These are phyloP conservation scores for Eristalis arbustorum DNA, from an alignment of 2,888 invertebrate genomes.

Conservation along the genomic window DNA sequence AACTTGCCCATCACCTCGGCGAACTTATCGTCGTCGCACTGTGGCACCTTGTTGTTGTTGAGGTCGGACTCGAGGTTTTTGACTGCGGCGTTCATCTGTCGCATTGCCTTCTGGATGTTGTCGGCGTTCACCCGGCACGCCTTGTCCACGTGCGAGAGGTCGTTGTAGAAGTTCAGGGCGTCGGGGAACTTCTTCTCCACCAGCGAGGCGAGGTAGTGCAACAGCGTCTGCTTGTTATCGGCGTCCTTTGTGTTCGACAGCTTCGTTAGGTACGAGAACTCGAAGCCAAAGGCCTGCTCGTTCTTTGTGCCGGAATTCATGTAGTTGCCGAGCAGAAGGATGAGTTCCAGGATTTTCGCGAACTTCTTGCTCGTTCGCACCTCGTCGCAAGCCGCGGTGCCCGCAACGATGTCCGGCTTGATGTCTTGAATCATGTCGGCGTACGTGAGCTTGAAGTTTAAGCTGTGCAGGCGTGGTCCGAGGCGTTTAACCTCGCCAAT, in stretches of 20 bases:
- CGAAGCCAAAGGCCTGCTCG: slow-evolving; percentile 96
- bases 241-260: slow-evolving; percentile 94
- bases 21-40: slow-evolving; percentile 92
- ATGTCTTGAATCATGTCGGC: slow-evolving; percentile 86
- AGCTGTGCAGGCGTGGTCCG: slow-evolving; percentile 90
- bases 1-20: slow-evolving; percentile 94
- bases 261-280: slow-evolving; percentile 97
- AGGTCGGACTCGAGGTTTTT: slow-evolving; percentile 95
- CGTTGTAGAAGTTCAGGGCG: slow-evolving; percentile 89
- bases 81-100: slow-evolving; percentile 93
- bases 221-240: slow-evolving; percentile 94
- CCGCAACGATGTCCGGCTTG: slow-evolving; percentile 92
- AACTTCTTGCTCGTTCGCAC: slow-evolving; percentile 94
- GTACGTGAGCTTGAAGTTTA: slow-evolving; percentile 94
- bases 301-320: slow-evolving; percentile 98
- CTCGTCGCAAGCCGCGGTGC: slow-evolving; percentile 97
- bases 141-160: slow-evolving; percentile 93
- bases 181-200: slow-evolving; percentile 95
- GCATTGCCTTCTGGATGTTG: slow-evolving; percentile 88
- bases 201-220: slow-evolving; percentile 94
- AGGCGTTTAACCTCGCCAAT: slow-evolving; percentile 94
- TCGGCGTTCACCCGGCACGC: slow-evolving; percentile 93
- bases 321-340: slow-evolving; percentile 95
- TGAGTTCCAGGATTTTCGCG: slow-evolving; percentile 92
- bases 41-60: slow-evolving; percentile 89